Conservation (phyloP, 2,113 vertebrate species). For the human region GRCh38 chr19:8459501-8460000, state of each 20-base stretch:
- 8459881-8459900: not conserved
- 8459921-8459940: not conserved
- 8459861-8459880: conserved; percentile 28
- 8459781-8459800: not conserved
- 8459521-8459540: not conserved
- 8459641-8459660: not conserved
- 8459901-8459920: not conserved
- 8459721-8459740: not conserved
- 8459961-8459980: not conserved
- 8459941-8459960: not conserved
- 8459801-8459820: not conserved
- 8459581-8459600: not conserved
- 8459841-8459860: not conserved
- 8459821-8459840: not conserved
- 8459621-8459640: not conserved
- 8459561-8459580: fast-evolving
- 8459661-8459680: conserved; percentile 3
- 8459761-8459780: not conserved
- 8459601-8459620: not conserved
- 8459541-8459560: not conserved
- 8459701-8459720: not conserved
- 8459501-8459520: not conserved
- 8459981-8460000: not conserved
- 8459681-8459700: not conserved
- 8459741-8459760: not conserved